phyloP scores from a whole-genome alignment of 2,888 invertebrate genomes.

The Polylopha cassiicola region DNA sequence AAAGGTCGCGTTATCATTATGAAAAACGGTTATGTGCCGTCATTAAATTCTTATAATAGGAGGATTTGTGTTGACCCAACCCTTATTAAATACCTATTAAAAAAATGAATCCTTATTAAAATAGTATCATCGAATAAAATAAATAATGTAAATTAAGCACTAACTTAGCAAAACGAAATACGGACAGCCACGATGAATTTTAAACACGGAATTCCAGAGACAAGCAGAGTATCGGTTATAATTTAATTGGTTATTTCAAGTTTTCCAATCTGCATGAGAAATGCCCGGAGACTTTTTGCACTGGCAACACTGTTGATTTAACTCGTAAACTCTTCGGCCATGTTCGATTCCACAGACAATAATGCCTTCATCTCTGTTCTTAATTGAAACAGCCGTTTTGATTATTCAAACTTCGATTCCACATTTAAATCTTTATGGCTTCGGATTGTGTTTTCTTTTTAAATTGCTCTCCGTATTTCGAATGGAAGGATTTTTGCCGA shows the following conservation, averaged over 20 bases:
- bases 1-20: background rate
- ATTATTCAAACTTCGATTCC: too few species aligned
- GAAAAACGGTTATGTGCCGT: too few species aligned
- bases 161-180: conserved; percentile 14
- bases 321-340: conserved; percentile 10
- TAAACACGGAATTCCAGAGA: conserved; percentile 27
- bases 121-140: too few species aligned
- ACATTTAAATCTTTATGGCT: too few species aligned
- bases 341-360: conserved; percentile 14
- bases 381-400: conserved; percentile 10
- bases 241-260: conserved; percentile 62
- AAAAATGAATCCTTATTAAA: too few species aligned
- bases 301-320: conserved; percentile 30
- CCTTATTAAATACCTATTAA: too few species aligned
- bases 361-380: conserved; percentile 7
- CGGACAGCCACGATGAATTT: conserved; percentile 23
- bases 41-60: too few species aligned
- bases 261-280: conserved; percentile 61
- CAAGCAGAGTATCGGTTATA: conserved; percentile 40
- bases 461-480: too few species aligned
- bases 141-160: conserved; percentile 10
- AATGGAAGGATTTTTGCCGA: too few species aligned
- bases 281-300: conserved; percentile 29
- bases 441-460: too few species aligned
- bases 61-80: too few species aligned